Evolutionary conservation across 35 echinoderm and acorn worm genomes (phyloP), one percentile per base, ranked within the genome.

Genomic region (Eucidaris tribuloides): DNA sequence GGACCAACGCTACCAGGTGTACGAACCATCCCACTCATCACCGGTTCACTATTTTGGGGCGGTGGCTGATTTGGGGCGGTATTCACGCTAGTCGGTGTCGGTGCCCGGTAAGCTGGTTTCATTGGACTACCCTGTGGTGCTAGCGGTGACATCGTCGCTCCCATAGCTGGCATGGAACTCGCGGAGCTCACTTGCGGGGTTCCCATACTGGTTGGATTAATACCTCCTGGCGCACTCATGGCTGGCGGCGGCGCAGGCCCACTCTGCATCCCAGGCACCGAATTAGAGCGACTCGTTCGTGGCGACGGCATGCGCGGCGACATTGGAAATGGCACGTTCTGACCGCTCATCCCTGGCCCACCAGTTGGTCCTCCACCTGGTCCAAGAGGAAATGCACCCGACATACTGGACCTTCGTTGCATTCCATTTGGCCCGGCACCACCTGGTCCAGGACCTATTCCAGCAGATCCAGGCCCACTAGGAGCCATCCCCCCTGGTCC

Each of bases 331-430:
- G 39, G 68, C 20, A 18, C 68, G 44, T 43, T 74, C 36, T 74
- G 68, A 5, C 68, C 68, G 7, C 35, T 22, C 37, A 74, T 74
- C 24, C 68, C 68, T 44, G 48, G 48, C 48, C 68, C 68, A 35
- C 68, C 68, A 35, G 68, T 6, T 19, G 68, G 34, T 22, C 68
- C 68, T 74, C 68, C 68, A 17, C 35, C 37, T 2, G 84, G 68
- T 79, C 84, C 78, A 30, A 78, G 50, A 9, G 63, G 76, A 66
- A 80, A 78, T 7, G 85, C 62, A 25, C 94, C 94, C 24, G 89
- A 88, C 78, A 97, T 87, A 60, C 81, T 97, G 7, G 89, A 81
- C 59, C 94, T 77, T 48, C 92, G 89, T 31, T 89, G 92, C 49
- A 84, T 48, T 7, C 81, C 87, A 63, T 85, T 77, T 2, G 90